phyloP scores from a whole-genome alignment of 2,113 vertebrate genomes.

The Apeltes quadracus region DNA sequence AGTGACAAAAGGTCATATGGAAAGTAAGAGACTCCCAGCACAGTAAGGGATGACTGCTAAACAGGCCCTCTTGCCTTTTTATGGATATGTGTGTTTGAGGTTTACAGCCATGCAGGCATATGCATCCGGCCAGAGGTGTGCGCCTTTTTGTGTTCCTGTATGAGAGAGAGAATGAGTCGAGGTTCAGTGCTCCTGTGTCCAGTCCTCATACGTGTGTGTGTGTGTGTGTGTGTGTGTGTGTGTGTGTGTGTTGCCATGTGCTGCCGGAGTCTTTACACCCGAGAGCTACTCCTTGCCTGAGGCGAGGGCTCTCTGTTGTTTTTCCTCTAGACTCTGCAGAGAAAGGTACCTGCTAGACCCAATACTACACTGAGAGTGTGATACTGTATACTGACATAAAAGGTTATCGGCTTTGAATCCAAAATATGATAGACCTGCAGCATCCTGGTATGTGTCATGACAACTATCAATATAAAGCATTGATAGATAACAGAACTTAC shows the following conservation, averaged over 20 bases:
- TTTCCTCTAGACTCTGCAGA: background rate
- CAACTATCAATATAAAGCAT: background rate
- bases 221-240: background rate
- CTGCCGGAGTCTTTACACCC: slow-evolving; percentile 31
- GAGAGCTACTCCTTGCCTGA: slow-evolving; percentile 33
- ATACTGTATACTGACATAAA: slow-evolving; percentile 3
- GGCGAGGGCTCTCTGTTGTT: slow-evolving; percentile 23
- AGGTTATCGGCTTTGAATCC: slow-evolving; percentile 23
- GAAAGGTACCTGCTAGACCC: slow-evolving; percentile 1
- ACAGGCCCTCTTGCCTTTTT: slow-evolving; percentile 52
- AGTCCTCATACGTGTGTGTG: background rate
- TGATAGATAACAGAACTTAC: background rate
- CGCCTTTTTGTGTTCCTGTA: background rate
- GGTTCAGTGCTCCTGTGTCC: background rate
- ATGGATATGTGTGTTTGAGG: background rate
- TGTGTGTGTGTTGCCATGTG: slow-evolving; percentile 18
- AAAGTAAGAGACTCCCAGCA: slow-evolving; percentile 77
- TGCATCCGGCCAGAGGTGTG: slow-evolving; percentile 29
- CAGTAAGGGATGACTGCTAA: slow-evolving; percentile 78
- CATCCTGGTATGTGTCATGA: background rate
- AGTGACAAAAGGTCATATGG: slow-evolving; percentile 83
- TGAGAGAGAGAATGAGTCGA: background rate
- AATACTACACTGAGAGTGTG: background rate
- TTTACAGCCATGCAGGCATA: slow-evolving; percentile 21
- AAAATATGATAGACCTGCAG: background rate